A percentile compares a stretch with the other conserved stretches of the same genome.
These are phyloP conservation scores for Meriones psammophilus DNA, from an alignment of 2,797 vertebrate genomes.

Conservation along the genomic window DNA sequence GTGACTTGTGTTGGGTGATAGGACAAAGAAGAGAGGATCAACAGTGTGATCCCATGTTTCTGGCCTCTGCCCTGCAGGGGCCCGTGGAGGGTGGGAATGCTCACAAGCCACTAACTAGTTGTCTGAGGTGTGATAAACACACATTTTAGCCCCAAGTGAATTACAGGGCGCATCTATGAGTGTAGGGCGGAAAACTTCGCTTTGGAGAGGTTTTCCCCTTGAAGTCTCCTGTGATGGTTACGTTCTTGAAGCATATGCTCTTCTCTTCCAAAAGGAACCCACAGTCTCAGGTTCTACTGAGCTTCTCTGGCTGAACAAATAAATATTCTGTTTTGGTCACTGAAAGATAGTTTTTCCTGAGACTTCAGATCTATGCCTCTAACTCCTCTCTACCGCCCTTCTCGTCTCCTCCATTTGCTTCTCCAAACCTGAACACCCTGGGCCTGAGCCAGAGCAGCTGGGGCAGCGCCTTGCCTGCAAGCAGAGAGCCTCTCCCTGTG, in stretches of 20 bases:
- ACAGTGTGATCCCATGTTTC: background rate
- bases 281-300: background rate
- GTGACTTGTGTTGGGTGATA: background rate
- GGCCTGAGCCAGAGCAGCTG: background rate
- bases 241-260: background rate
- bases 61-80: background rate
- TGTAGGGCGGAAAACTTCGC: background rate
- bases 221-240: constrained; percentile 5
- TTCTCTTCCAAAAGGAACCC: background rate
- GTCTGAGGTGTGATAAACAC: background rate
- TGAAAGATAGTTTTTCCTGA: background rate
- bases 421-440: background rate
- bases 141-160: background rate
- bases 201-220: background rate
- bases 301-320: constrained; percentile 12
- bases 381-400: background rate
- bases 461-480: background rate
- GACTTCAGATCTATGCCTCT: background rate
- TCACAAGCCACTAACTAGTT: background rate
- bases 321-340: background rate
- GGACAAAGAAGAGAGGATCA: background rate
- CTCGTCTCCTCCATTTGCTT: background rate
- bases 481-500: background rate
- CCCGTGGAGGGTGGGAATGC: background rate
- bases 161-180: fast-evolving